Conservation (phyloP, 1,140 invertebrate genomes). For the Homalodisca vitripennis region DNA sequence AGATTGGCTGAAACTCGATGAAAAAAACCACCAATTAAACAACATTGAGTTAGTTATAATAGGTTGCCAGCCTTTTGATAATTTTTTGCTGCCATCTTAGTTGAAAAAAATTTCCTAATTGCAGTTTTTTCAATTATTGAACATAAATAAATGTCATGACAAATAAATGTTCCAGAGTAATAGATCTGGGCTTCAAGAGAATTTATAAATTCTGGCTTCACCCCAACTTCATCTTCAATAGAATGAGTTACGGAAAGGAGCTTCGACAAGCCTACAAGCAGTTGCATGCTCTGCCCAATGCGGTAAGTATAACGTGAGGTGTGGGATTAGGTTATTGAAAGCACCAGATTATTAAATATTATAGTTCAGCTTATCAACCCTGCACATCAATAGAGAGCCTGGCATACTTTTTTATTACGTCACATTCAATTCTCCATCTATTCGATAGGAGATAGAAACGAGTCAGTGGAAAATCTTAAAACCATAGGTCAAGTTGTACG, state of each 20-base stretch:
- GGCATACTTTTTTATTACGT: not conserved
- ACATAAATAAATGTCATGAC: too few species aligned
- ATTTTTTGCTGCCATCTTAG: not conserved
- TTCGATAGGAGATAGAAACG: too few species aligned
- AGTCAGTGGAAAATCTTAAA: too few species aligned
- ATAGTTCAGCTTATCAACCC: not conserved
- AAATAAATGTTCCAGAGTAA: too few species aligned
- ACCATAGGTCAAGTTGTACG: too few species aligned
- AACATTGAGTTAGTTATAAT: not conserved
- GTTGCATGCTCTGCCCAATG: constrained; percentile 38
- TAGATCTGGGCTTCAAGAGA: constrained; percentile 33
- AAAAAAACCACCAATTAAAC: not conserved
- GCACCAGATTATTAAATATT: too few species aligned
- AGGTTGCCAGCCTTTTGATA: not conserved
- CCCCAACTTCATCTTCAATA: constrained; percentile 33
- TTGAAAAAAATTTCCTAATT: not conserved
- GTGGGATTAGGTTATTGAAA: not conserved
- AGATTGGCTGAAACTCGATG: not conserved
- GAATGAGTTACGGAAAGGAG: constrained; percentile 34
- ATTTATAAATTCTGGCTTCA: constrained; percentile 40
- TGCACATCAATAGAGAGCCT: not conserved
- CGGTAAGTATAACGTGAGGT: constrained; percentile 25
- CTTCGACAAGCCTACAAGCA: constrained; percentile 36
- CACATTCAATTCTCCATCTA: not conserved
- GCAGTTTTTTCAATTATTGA: too few species aligned